Conservation (phyloP, 2,113 vertebrate species). For the Terrapene triunguis region DNA sequence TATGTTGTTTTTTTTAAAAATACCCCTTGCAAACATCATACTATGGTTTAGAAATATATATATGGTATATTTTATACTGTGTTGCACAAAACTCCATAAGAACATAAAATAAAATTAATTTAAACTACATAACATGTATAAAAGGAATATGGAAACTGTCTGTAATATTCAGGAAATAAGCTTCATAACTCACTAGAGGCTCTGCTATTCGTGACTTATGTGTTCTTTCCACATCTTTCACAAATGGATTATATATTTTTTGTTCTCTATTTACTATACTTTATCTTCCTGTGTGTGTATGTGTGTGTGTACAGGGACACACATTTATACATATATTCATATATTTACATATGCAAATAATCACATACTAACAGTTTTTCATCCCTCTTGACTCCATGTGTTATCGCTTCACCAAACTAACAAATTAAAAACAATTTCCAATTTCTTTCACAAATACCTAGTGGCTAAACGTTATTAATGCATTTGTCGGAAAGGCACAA, state of each 20-base stretch:
- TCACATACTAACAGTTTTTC: neutral
- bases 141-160: constrained; percentile 67
- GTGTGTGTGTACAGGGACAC: neutral
- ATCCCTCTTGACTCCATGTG: constrained; percentile 31
- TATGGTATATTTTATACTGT: constrained; percentile 27
- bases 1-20: constrained; percentile 41
- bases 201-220: constrained; percentile 38
- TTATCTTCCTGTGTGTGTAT: constrained; percentile 11
- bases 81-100: constrained; percentile 54
- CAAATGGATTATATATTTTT: constrained; percentile 29
- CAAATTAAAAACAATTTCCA: constrained; percentile 78
- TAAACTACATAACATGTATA: constrained; percentile 57
- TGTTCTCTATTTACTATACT: constrained; percentile 21
- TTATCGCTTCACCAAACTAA: constrained; percentile 74
- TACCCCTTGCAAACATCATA: constrained; percentile 31
- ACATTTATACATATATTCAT: neutral
- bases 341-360: constrained; percentile 66
- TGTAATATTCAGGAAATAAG: constrained; percentile 65
- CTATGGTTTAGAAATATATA: constrained; percentile 49
- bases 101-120: constrained; percentile 64
- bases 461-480: constrained; percentile 81
- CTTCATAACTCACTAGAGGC: constrained; percentile 51
- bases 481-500: constrained; percentile 74
- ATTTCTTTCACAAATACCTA: constrained; percentile 77
- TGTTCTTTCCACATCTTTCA: constrained; percentile 53